These are phyloP conservation scores for Halichoerus grypus DNA, from an alignment of 2,113 vertebrate species.

Conservation along the genomic window DNA sequence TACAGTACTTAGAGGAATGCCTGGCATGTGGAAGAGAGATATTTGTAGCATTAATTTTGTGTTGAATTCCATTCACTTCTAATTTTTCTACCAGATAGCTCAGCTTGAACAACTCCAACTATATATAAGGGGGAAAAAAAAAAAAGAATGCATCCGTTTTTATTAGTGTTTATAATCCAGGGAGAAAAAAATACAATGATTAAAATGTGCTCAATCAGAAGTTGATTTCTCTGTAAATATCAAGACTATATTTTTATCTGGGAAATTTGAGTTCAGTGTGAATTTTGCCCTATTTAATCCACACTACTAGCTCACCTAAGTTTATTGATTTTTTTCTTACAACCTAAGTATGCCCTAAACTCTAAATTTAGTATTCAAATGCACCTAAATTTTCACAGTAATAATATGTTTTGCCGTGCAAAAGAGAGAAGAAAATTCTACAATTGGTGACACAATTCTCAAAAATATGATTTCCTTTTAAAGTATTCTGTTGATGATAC, in stretches of 20 bases:
- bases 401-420: neutral
- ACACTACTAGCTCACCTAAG: neutral
- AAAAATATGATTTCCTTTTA: conserved; percentile 26
- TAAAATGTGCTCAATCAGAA: neutral
- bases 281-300: neutral
- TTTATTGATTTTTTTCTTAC: neutral
- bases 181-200: neutral
- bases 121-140: neutral
- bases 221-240: neutral
- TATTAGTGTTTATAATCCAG: neutral
- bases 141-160: neutral
- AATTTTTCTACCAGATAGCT: neutral
- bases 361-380: neutral
- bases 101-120: neutral
- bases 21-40: neutral
- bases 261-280: conserved; percentile 12
- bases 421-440: conserved; percentile 11
- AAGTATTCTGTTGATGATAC: conserved; percentile 62
- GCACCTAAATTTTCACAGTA: neutral
- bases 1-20: neutral
- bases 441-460: neutral
- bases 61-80: neutral
- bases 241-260: neutral
- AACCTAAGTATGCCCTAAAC: neutral
- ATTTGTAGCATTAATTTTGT: conserved; percentile 2